These are phyloP conservation scores for Toxonevra muliebris DNA, from an alignment of 2,888 invertebrate genomes.

Conservation along the genomic window DNA sequence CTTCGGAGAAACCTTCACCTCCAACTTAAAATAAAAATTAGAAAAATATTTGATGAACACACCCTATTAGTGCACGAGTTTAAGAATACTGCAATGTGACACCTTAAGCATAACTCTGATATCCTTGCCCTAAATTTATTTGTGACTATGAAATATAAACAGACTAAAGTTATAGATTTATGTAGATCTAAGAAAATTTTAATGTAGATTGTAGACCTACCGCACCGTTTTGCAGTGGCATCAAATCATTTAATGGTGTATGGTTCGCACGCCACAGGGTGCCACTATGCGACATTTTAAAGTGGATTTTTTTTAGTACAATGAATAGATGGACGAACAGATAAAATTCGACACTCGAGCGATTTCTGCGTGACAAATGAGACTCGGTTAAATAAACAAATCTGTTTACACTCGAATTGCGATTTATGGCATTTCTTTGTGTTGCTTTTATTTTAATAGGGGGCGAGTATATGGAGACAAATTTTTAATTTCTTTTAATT, in stretches of 20 bases:
- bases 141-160: slow-evolving; percentile 8
- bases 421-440: slow-evolving; percentile 35
- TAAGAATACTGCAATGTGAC: slow-evolving; percentile 15
- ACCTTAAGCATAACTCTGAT: neutral
- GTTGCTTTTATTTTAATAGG: slow-evolving; percentile 4
- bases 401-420: slow-evolving; percentile 48
- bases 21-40: too few species aligned
- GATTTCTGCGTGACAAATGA: slow-evolving; percentile 47
- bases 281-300: neutral
- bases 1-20: too few species aligned
- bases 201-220: slow-evolving; percentile 28
- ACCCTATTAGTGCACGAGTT: neutral
- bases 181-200: slow-evolving; percentile 15
- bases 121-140: neutral
- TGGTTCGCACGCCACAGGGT: slow-evolving; percentile 26
- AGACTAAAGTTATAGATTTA: neutral
- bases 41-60: too few species aligned
- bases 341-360: slow-evolving; percentile 26
- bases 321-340: slow-evolving; percentile 2
- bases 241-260: slow-evolving; percentile 13
- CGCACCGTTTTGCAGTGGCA: slow-evolving; percentile 29
- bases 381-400: slow-evolving; percentile 51
- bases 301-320: neutral
- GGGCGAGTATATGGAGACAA: slow-evolving; percentile 14
- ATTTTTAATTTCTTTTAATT: neutral